A percentile compares a stretch with the other conserved stretches of the same genome.
Evolutionary conservation across 2,888 invertebrate genomes (phyloP).

Genomic region (Lasioglossum vierecki): DNA sequence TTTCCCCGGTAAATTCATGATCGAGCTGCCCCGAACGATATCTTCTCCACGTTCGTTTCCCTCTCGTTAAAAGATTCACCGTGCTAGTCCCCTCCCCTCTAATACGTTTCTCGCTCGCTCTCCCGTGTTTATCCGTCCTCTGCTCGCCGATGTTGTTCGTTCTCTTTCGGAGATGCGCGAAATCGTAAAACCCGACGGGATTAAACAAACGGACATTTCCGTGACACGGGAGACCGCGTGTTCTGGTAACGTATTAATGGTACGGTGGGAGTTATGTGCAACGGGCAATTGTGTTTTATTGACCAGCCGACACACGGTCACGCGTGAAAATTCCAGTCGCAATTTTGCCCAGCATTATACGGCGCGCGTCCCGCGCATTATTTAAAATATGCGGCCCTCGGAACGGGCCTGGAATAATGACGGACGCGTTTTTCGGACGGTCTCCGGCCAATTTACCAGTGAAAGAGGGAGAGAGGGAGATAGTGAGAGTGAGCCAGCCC

Average conservation of each 20-base stretch:
- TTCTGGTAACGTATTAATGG: conserved; percentile 66
- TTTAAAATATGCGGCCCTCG: conserved; percentile 70
- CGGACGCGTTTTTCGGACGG: conserved; percentile 69
- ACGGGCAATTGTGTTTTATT: conserved; percentile 72
- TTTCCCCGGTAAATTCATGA: conserved; percentile 57
- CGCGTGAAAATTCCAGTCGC: conserved; percentile 74
- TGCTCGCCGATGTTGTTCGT: not conserved
- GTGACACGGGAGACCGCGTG: conserved; percentile 18
- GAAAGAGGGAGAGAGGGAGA: not conserved
- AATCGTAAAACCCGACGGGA: conserved; percentile 5
- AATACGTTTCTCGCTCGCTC: not conserved
- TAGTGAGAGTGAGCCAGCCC: not conserved
- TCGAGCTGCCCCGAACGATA: conserved; percentile 56
- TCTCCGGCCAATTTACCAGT: conserved; percentile 54
- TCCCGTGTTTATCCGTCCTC: not conserved
- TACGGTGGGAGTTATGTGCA: conserved; percentile 65
- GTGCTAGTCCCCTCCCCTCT: not conserved
- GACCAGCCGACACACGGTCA: conserved; percentile 56
- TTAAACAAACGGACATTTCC: conserved; percentile 34
- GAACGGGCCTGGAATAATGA: conserved; percentile 65
- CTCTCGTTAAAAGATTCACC: conserved; percentile 20
- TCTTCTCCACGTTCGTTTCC: conserved; percentile 17
- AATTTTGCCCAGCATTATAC: conserved; percentile 68
- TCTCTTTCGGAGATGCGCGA: not conserved
- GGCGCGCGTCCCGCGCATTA: conserved; percentile 69